Evolutionary conservation across 2,888 invertebrate genomes (phyloP).

Genomic region (Adela reaumurella): DNA sequence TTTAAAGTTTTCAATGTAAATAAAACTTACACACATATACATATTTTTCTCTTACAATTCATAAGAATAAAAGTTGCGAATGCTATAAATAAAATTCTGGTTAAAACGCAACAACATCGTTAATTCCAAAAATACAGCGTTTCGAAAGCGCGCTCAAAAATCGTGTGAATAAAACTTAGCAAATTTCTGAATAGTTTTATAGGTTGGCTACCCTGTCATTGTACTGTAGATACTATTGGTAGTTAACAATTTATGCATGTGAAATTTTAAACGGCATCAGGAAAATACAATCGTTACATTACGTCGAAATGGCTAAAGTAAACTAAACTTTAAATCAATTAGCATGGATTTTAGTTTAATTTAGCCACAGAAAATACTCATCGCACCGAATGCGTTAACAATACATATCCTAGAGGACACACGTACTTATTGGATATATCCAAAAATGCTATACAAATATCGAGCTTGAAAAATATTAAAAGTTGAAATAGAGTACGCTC

Average conservation of each 20-base stretch:
- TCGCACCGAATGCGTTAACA: not conserved
- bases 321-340: not conserved
- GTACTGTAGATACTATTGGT: not conserved
- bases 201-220: not conserved
- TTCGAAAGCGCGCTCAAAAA: not conserved
- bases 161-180: not conserved
- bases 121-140: not conserved
- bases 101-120: not conserved
- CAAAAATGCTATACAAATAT: not conserved
- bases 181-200: not conserved
- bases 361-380: not conserved
- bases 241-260: too few relatives aligned
- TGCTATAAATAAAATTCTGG: not conserved
- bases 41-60: too few relatives aligned
- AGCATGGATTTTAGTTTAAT: not conserved
- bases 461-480: slow-evolving; percentile 17
- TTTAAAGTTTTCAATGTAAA: too few relatives aligned
- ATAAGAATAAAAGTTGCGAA: not conserved
- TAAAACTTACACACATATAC: too few relatives aligned
- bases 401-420: not conserved
- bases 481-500: slow-evolving; percentile 39
- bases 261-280: too few relatives aligned
- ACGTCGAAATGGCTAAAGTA: not conserved
- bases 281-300: too few relatives aligned
- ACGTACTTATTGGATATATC: not conserved